Base-by-base conservation (phyloP, 2,888 invertebrate genomes). In the Tiliacea aurago region DNA sequence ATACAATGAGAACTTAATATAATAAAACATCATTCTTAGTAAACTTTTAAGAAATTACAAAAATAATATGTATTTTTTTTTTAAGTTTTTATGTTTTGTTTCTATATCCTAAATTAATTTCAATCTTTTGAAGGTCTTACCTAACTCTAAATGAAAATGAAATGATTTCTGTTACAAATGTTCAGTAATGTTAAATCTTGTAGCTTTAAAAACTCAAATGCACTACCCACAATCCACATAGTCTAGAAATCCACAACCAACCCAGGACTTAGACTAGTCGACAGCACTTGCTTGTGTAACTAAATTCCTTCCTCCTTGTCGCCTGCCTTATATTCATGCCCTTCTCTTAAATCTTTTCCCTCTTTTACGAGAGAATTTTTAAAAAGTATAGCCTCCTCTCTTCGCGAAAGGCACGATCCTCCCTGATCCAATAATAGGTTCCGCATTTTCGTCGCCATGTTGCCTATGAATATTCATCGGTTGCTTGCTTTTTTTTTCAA, bases 351-450 rank as follows among this genome's bases (percentile, higher is more conserved):
- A 85, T 83, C 80, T 80, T 80, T 84, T 77, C 61, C 74, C 68
- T 80, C 74, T 86, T 86, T 86, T 85, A 85, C 73, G 77, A 74
- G 74, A 73, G 69, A 85, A 83, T 78, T 84, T 85, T 86, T 76
- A 68, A 85, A 84, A 81, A 80, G 80, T 85, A 84, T 78, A 87
- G 86, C 86, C 80, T 66, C 73, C 13, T 73, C 75, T 80, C 69
- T 63, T 66, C 59, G 74, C 75, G 63, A 59, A 73, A 72, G 83
- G 87, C 85, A 87, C 87, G 84, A 85, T 76, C 79, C 83, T 73
- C 77, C 68, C 70, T 87, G 86, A 88, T 87, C 87, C 89, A 88
- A 89, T 90, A 90, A 90, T 87, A 86, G 89, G 84, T 87, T 79
- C 73, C 73, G 84, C 81, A 80, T 84, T 86, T 85, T 80, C 82